Base-by-base conservation (phyloP, 2,797 vertebrate genomes). In the Merluccius polli region DNA sequence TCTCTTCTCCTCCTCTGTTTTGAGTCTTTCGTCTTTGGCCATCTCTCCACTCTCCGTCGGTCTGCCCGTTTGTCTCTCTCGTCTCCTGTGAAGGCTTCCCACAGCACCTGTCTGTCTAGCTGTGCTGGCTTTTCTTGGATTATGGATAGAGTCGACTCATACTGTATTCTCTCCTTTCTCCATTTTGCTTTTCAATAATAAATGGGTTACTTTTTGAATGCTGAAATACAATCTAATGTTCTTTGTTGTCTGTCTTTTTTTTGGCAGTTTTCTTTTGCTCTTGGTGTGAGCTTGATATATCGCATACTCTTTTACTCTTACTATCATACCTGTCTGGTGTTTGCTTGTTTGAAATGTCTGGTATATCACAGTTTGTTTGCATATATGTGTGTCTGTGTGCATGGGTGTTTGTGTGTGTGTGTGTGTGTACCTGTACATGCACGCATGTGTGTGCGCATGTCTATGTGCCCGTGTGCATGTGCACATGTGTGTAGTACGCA, bases 151-250 rank as follows among this genome's bases (percentile, higher is more conserved):
- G 72, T 80, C 78, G 75, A 77, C 71, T 77, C 77, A 30, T 21
- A 78, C 73, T 72, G 10, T 35, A 77, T 86, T 85, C 29, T 3
- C 1, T 36, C 24, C 24, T 75, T 35, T 68, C 1, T 0, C 52
- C 29, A 0, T 38, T 80, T 86, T 0, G 38, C 32, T 0, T 33
- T 81, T 87, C 74, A 88, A 90, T 89, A 88, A 87, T 82, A 78
- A 71, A 89, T 85, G 81, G 76, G 6, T 0, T 82, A 86, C 86
- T 75, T 80, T 80, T 83, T 24, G 0, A 84, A 73, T 63, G 32
- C 24, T 44, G 79, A 69, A 69, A 32, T 15, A 5, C 31, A 31
- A 16, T 11, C 41, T 11, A 15, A 33, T 76, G 21, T 18, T 73
- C 79, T 71, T 70, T 27, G 2, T 63, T 9, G 52, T 63, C n/a